A percentile compares a stretch with the other conserved stretches of the same genome.
These are phyloP conservation scores for Danionella dracula DNA, from an alignment of 2,797 vertebrate genomes.

Conservation along the genomic window DNA sequence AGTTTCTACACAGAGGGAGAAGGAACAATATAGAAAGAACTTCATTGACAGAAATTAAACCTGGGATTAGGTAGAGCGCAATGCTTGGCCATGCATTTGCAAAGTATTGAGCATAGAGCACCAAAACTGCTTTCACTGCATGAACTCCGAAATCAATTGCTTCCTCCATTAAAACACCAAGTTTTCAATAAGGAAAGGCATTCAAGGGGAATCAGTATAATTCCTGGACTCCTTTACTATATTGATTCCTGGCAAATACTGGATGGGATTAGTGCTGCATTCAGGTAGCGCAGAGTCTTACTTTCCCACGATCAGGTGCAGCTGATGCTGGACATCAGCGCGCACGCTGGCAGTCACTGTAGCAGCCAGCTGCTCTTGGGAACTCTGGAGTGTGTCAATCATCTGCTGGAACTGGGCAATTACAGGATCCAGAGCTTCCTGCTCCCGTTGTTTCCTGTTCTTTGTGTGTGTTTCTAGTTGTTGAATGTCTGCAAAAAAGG, in stretches of 20 bases:
- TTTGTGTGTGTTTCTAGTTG: constrained; percentile 90
- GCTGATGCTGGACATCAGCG: constrained; percentile 89
- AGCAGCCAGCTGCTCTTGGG: constrained; percentile 82
- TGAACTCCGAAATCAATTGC: constrained; percentile 18
- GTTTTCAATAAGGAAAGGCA: constrained; percentile 10
- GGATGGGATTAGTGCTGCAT: neutral
- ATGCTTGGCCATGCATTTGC: neutral
- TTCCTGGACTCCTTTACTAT: neutral
- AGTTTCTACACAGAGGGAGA: too few species aligned
- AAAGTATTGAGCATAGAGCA: neutral
- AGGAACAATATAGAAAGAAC: constrained; percentile 24
- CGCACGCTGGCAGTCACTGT: constrained; percentile 77
- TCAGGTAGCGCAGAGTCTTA: constrained; percentile 55
- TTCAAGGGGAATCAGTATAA: neutral
- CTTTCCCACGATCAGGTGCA: constrained; percentile 90
- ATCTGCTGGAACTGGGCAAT: constrained; percentile 85
- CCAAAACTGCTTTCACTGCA: neutral
- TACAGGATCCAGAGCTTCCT: constrained; percentile 82
- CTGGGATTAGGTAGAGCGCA: constrained; percentile 41
- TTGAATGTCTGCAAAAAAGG: constrained; percentile 74
- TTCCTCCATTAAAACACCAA: neutral
- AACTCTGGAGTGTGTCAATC: constrained; percentile 79
- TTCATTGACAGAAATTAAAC: constrained; percentile 58
- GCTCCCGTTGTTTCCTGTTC: constrained; percentile 81
- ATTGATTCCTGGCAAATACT: neutral